A percentile compares a stretch with the other conserved stretches of the same genome.
phyloP scores from a whole-genome alignment of 2,888 invertebrate species.

The Lithophane ornitopus region DNA sequence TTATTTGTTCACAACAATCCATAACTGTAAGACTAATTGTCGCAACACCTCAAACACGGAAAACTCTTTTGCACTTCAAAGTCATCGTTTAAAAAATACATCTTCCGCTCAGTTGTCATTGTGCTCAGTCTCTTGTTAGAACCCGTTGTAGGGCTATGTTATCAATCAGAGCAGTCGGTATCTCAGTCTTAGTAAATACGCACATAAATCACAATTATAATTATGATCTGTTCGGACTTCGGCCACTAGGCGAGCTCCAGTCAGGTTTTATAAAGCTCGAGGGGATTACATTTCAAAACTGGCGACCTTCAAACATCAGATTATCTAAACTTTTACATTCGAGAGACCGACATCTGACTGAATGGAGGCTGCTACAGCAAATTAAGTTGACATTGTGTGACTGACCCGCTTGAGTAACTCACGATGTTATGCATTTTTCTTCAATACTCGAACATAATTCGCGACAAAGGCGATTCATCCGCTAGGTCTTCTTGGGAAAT shows the following conservation, averaged over 20 bases:
- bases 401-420: slow-evolving; percentile 74
- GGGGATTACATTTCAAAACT: slow-evolving; percentile 84
- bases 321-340: slow-evolving; percentile 86
- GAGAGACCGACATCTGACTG: slow-evolving; percentile 74
- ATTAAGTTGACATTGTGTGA: slow-evolving; percentile 79
- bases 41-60: slow-evolving; percentile 31
- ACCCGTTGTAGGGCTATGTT: not conserved
- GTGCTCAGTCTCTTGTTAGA: too few relatives aligned
- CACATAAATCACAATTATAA: slow-evolving; percentile 65
- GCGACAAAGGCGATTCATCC: slow-evolving; percentile 55
- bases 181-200: slow-evolving; percentile 40
- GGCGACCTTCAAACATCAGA: slow-evolving; percentile 83
- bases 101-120: too few relatives aligned
- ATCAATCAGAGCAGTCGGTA: slow-evolving; percentile 29
- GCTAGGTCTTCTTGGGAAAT: slow-evolving; percentile 51
- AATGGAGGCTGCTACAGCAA: slow-evolving; percentile 76
- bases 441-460: slow-evolving; percentile 62
- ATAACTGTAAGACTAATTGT: slow-evolving; percentile 54
- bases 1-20: slow-evolving; percentile 60
- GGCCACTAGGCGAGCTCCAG: slow-evolving; percentile 54
- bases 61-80: slow-evolving; percentile 19
- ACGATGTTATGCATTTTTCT: slow-evolving; percentile 66
- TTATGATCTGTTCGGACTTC: slow-evolving; percentile 48
- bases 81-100: not conserved
- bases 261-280: slow-evolving; percentile 78